Evolutionary conservation across 2,888 invertebrate species (phyloP).

Genomic region (Polylopha cassiicola): DNA sequence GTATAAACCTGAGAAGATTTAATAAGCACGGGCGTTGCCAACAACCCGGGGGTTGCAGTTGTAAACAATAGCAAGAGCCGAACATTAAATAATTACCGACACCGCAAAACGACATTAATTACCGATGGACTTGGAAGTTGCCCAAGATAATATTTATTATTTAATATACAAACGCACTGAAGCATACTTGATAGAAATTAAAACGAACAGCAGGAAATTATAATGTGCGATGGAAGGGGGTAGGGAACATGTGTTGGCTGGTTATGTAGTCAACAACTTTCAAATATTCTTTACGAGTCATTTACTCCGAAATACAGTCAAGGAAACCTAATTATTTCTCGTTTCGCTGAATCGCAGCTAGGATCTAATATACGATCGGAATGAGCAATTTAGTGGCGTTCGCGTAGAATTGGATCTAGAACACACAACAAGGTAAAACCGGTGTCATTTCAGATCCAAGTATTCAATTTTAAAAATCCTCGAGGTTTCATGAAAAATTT

Average conservation of each 20-base stretch:
- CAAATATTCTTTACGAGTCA: conserved; percentile 17
- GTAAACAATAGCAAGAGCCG: conserved; percentile 36
- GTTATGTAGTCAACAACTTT: no score
- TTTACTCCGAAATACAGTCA: conserved; percentile 6
- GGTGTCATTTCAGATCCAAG: background rate
- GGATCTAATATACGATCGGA: conserved; percentile 6
- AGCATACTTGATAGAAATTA: background rate
- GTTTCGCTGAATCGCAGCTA: conserved; percentile 10
- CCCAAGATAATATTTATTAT: conserved; percentile 48
- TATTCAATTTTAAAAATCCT: background rate
- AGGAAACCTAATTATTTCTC: conserved; percentile 6
- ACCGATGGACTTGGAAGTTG: conserved; percentile 51
- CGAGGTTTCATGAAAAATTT: no score
- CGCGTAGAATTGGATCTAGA: conserved; percentile 7
- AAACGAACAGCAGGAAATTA: background rate
- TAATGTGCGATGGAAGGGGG: no score
- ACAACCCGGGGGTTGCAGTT: conserved; percentile 23
- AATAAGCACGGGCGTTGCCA: conserved; percentile 27
- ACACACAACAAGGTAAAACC: conserved; percentile 5
- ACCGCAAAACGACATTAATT: conserved; percentile 38
- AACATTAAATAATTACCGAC: conserved; percentile 45
- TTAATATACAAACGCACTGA: conserved; percentile 12
- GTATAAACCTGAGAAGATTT: conserved; percentile 26
- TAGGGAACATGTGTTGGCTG: no score
- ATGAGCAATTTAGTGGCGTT: conserved; percentile 6